These are phyloP conservation scores for Platyura marginata DNA, from an alignment of 1,140 invertebrate genomes.

Conservation along the genomic window DNA sequence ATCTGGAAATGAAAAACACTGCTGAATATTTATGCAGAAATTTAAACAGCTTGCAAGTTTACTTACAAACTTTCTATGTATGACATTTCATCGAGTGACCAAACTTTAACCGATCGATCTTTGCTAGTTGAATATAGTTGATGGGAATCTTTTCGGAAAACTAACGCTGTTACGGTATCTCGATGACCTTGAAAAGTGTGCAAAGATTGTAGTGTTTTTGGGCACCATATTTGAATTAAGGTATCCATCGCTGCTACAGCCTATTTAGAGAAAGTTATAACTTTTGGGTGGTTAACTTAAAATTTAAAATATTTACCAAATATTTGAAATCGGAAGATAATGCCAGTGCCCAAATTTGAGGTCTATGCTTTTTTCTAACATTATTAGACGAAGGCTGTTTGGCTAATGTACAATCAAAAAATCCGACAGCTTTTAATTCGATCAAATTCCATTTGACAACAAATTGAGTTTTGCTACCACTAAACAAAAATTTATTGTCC, in stretches of 20 bases:
- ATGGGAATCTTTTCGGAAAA: slow-evolving; percentile 75
- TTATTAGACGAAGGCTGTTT: slow-evolving; percentile 27
- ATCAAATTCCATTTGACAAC: slow-evolving; percentile 66
- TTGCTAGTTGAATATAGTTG: slow-evolving; percentile 68
- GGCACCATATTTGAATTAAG: slow-evolving; percentile 71
- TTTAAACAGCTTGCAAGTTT: neutral
- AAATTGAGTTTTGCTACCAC: slow-evolving; percentile 72
- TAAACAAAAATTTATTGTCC: slow-evolving; percentile 57
- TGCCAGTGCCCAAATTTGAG: slow-evolving; percentile 48
- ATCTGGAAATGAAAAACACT: slow-evolving; percentile 31
- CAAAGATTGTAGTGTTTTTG: slow-evolving; percentile 50
- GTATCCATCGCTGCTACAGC: slow-evolving; percentile 58
- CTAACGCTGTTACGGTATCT: slow-evolving; percentile 53
- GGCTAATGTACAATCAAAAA: slow-evolving; percentile 22
- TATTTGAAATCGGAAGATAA: slow-evolving; percentile 72
- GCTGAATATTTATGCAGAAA: neutral
- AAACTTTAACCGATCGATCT: slow-evolving; percentile 78
- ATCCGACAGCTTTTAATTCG: slow-evolving; percentile 16
- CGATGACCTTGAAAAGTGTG: slow-evolving; percentile 71
- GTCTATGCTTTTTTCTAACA: slow-evolving; percentile 24
- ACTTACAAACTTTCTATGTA: slow-evolving; percentile 83
- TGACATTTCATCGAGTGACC: slow-evolving; percentile 88
- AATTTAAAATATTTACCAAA: slow-evolving; percentile 40
- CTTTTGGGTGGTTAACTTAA: too few relatives aligned
- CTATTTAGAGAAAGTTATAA: neutral